Percentiles rank a stretch among this genome's conserved stretches.
phyloP scores from a whole-genome alignment of 2,113 vertebrate genomes.

The Myotis davidii region DNA sequence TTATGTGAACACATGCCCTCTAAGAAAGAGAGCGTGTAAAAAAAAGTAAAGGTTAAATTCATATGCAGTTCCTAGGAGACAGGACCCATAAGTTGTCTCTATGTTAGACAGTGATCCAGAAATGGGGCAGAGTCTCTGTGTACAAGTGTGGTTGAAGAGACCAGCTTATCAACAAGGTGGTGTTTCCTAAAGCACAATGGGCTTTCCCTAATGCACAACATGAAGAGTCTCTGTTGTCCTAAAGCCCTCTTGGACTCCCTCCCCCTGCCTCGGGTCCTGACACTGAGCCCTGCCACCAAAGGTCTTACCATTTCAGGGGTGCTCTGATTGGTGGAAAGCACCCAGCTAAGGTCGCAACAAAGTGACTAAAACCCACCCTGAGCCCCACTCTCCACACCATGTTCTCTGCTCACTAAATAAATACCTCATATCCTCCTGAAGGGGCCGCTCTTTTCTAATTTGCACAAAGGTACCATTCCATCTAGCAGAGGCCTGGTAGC shows the following conservation, averaged over 20 bases:
- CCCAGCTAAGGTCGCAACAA: not conserved
- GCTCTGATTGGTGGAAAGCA: not conserved
- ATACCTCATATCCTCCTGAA: not conserved
- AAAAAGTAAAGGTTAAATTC: not conserved
- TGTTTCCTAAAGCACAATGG: not conserved
- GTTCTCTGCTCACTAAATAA: not conserved
- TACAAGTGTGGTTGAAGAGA: not conserved
- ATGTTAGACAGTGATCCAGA: not conserved
- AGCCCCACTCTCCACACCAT: not conserved
- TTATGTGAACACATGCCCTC: not conserved
- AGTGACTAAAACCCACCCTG: not conserved
- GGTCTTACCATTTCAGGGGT: not conserved
- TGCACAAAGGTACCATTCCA: not conserved
- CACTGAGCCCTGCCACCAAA: not conserved
- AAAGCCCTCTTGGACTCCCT: not conserved
- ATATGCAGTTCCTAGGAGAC: not conserved
- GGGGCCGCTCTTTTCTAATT: not conserved
- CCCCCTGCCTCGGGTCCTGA: not conserved
- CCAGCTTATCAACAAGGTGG: not conserved
- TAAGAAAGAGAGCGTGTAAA: not conserved
- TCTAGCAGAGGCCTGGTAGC: not conserved
- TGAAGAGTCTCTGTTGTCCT: not conserved
- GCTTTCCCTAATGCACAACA: not conserved
- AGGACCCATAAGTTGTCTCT: not conserved
- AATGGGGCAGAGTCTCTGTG: not conserved